Evolutionary conservation across 1,140 invertebrate species (phyloP), one percentile per base, ranked within the genome.

Genomic region (Orchesella cincta): DNA sequence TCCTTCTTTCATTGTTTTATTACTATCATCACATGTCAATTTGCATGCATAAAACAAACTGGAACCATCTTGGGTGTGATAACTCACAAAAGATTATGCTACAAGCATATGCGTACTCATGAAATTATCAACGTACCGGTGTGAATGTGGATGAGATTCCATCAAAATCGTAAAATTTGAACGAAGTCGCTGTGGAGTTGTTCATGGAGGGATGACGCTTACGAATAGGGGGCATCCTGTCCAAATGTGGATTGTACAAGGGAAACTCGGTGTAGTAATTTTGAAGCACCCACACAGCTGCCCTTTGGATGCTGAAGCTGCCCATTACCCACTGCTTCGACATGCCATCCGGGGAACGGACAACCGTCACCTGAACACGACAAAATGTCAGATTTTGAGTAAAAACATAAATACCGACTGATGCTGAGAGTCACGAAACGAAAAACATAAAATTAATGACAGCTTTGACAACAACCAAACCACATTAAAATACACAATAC

Each of bases 111-210:
- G n/a, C n/a, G n/a, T n/a, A n/a, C n/a, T n/a, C n/a, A n/a, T n/a
- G n/a, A n/a, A n/a, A n/a, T n/a, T n/a, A n/a, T n/a, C n/a, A n/a
- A 72, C 76, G 51, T 81, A 83, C 80, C 74, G 92, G 90, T 78
- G 91, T 87, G 70, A 90, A 89, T n/a, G 90, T 87, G 80, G 89
- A 92, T 51, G 92, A 91, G 20, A 89, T 88, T 23, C 92, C 94
- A 84, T 98, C 97, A 0, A 99, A 94, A 85, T 98, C 95, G 86
- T 99, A 99, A 85, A 98, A 96, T 84, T 98, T 98, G 83, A 98
- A 96, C 83, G 77, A 81, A 14, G 78, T 39, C 20, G 78, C 78
- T 73, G 78, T 78, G 29, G 79, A 79, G 51, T 74, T 78, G 57
- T 57, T 75, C 28, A 79, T 81, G 51, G 79, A 79, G 23, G 82